Percentiles rank a stretch among this genome's conserved stretches.
phyloP scores from a whole-genome alignment of 1,140 invertebrate species.

The Leptoteleia sp. region DNA sequence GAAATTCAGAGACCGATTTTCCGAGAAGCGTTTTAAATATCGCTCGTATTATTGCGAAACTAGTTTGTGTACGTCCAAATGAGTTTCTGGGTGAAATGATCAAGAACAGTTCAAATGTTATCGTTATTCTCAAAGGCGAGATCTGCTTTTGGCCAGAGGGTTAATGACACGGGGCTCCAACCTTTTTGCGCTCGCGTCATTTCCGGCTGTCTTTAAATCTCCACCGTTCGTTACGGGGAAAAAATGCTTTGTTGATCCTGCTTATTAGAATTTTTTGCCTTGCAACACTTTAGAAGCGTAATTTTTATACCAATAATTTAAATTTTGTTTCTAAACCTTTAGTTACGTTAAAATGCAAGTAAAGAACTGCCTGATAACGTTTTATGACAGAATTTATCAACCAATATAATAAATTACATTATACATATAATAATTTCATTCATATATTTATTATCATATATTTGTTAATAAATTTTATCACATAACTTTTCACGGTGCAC shows the following conservation, averaged over 20 bases:
- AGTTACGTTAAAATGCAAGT: too few relatives aligned
- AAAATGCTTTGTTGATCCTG: constrained; percentile 24
- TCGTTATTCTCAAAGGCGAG: constrained; percentile 53
- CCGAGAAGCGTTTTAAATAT: constrained; percentile 9
- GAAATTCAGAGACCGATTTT: constrained; percentile 19
- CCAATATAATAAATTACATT: too few relatives aligned
- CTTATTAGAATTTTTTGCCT: not conserved
- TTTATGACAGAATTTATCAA: too few relatives aligned
- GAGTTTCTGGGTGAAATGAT: constrained; percentile 49
- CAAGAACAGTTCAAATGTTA: constrained; percentile 61
- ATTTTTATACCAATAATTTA: too few relatives aligned
- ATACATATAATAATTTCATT: too few relatives aligned
- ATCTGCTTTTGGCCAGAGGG: constrained; percentile 58
- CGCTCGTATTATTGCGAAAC: constrained; percentile 20
- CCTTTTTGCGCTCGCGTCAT: constrained; percentile 59
- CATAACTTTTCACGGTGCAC: too few relatives aligned
- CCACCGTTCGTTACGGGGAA: constrained; percentile 15
- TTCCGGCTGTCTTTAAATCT: constrained; percentile 55
- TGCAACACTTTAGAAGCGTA: too few relatives aligned
- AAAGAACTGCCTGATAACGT: too few relatives aligned
- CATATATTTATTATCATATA: too few relatives aligned
- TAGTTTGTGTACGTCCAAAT: constrained; percentile 17
- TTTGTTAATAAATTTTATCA: too few relatives aligned
- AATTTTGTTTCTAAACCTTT: too few relatives aligned
- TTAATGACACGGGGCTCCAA: constrained; percentile 58